Conservation (phyloP, 2,113 vertebrate species). For the Pachycephala philippinensis region DNA sequence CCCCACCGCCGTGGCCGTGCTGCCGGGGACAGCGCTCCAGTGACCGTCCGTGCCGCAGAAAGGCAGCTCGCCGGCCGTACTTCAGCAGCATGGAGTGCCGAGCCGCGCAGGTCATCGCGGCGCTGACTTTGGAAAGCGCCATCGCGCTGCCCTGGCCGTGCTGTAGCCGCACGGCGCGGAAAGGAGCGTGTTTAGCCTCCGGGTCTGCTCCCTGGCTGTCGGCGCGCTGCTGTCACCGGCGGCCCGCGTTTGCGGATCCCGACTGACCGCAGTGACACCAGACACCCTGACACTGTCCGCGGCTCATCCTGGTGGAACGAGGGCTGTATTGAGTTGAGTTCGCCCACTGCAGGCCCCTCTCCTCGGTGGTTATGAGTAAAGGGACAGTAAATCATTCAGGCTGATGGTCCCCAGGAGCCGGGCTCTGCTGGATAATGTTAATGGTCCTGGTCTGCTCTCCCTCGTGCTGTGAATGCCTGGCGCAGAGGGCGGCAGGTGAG, state of each 20-base stretch:
- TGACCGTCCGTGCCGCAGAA: not conserved
- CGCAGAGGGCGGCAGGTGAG: not conserved
- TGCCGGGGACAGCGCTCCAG: not conserved
- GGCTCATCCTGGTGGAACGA: not conserved
- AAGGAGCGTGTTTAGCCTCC: not conserved
- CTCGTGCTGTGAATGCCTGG: not conserved
- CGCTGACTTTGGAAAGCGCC: not conserved
- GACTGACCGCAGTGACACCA: not conserved
- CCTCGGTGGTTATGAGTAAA: accelerated
- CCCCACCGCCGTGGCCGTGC: no score
- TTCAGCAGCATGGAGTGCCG: not conserved
- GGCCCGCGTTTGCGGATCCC: not conserved
- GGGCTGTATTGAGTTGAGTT: not conserved
- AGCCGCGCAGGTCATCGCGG: not conserved
- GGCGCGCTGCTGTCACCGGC: not conserved
- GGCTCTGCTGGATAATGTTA: not conserved
- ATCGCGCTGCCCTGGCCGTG: accelerated
- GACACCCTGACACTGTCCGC: not conserved
- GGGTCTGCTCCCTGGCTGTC: not conserved
- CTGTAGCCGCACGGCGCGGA: not conserved
- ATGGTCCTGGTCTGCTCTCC: not conserved
- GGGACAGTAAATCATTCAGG: not conserved
- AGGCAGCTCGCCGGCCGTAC: not conserved
- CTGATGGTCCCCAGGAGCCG: not conserved
- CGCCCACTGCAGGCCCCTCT: not conserved